Evolutionary conservation across 2,797 vertebrate genomes (phyloP).

Genomic region (Chrysocyon brachyurus): DNA sequence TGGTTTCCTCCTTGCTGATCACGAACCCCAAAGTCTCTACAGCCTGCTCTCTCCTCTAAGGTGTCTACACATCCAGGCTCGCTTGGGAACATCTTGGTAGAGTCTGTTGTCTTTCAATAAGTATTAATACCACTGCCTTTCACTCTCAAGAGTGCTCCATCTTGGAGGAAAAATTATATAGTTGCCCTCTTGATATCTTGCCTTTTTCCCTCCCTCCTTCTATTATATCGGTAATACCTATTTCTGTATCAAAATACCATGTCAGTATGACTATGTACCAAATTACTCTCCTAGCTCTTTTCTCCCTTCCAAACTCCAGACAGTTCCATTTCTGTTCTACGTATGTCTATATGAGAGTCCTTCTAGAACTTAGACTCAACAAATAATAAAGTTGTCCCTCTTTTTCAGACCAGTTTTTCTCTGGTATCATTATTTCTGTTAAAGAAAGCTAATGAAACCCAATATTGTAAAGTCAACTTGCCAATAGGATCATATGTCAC

Average conservation of each 20-base stretch:
- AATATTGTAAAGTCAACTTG: not conserved
- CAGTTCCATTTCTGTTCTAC: not conserved
- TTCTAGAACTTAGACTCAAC: not conserved
- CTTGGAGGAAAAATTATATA: not conserved
- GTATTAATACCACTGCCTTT: not conserved
- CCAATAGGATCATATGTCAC: not conserved
- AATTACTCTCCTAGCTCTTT: not conserved
- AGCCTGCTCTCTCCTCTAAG: not conserved
- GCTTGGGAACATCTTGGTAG: not conserved
- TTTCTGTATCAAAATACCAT: not conserved
- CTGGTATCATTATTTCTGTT: not conserved
- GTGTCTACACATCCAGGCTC: not conserved
- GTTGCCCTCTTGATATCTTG: not conserved
- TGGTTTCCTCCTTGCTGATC: not conserved
- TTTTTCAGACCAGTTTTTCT: not conserved
- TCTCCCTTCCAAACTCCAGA: not conserved
- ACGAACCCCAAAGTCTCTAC: not conserved
- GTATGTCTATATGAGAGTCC: not conserved
- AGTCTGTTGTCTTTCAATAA: not conserved
- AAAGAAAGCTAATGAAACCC: slow-evolving; percentile 1
- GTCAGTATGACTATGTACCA: not conserved
- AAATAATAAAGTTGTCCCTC: slow-evolving; percentile 10
- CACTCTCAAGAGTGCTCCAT: not conserved
- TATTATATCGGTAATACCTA: not conserved
- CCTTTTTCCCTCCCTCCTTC: not conserved